These are phyloP conservation scores for Cydia splendana DNA, from an alignment of 1,140 invertebrate species.

Conservation along the genomic window DNA sequence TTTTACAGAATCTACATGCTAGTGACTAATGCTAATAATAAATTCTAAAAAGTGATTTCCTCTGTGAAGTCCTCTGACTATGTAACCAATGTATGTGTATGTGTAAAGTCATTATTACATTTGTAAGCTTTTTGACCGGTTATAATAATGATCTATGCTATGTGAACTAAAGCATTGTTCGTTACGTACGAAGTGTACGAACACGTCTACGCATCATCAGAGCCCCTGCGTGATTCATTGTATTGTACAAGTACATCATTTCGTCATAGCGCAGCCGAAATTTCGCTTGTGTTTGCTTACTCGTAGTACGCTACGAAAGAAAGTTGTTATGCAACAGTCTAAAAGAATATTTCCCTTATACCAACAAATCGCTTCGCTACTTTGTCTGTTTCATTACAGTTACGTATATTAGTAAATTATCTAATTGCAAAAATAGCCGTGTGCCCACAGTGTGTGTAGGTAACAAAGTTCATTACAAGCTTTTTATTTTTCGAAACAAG, in stretches of 20 bases:
- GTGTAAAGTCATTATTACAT: too few species aligned
- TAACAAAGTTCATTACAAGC: background rate
- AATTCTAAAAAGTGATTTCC: too few species aligned
- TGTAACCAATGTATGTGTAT: too few species aligned
- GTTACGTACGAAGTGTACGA: too few species aligned
- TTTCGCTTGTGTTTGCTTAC: constrained; percentile 19
- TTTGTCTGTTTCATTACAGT: background rate
- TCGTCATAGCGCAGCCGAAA: constrained; percentile 19
- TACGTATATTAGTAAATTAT: background rate
- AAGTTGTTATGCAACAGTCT: constrained; percentile 14
- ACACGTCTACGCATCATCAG: background rate
- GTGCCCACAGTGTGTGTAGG: background rate
- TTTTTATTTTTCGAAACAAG: background rate
- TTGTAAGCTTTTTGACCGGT: too few species aligned
- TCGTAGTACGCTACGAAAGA: constrained; percentile 3
- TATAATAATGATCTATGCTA: too few species aligned
- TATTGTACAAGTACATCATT: background rate
- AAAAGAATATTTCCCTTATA: constrained; percentile 16
- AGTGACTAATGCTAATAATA: too few species aligned
- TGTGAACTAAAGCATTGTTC: too few species aligned
- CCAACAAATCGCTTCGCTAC: background rate
- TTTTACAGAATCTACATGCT: too few species aligned
- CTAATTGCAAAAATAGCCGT: background rate
- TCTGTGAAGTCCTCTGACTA: too few species aligned
- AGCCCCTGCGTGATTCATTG: constrained; percentile 11